These are phyloP conservation scores for Lethenteron camtschaticum DNA, from an alignment of 2,113 vertebrate species.

Conservation along the genomic window DNA sequence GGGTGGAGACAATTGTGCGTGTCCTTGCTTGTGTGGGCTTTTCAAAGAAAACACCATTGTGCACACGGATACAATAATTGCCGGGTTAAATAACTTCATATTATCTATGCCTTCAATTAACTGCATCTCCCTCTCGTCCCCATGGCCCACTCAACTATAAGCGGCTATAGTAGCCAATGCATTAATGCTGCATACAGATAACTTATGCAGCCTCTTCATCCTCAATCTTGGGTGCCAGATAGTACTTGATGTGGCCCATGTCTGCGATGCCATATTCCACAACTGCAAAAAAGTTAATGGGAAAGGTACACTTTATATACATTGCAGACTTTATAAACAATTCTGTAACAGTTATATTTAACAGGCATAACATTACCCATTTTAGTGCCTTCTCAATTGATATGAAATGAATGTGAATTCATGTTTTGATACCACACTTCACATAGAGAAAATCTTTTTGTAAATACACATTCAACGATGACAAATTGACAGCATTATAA, in stretches of 20 bases:
- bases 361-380: background rate
- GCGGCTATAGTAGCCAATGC: too few relatives aligned
- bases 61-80: too few relatives aligned
- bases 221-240: conserved; percentile 84
- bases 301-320: background rate
- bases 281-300: conserved; percentile 25
- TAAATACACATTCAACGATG: background rate
- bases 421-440: background rate
- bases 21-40: too few relatives aligned
- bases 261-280: conserved; percentile 97
- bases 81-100: too few relatives aligned
- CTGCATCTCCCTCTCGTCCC: too few relatives aligned
- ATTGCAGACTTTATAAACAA: rapidly evolving
- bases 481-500: too few relatives aligned
- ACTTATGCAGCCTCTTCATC: conserved; percentile 69
- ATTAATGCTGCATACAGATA: background rate
- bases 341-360: background rate
- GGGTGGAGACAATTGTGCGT: too few relatives aligned
- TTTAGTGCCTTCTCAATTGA: background rate
- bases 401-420: too few relatives aligned
- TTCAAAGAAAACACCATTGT: too few relatives aligned
- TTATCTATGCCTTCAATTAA: too few relatives aligned
- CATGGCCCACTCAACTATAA: too few relatives aligned
- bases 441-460: too few relatives aligned
- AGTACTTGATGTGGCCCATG: conserved; percentile 94